Conservation (phyloP, 2,888 invertebrate species). For the Sinodicranocentrus sp. region DNA sequence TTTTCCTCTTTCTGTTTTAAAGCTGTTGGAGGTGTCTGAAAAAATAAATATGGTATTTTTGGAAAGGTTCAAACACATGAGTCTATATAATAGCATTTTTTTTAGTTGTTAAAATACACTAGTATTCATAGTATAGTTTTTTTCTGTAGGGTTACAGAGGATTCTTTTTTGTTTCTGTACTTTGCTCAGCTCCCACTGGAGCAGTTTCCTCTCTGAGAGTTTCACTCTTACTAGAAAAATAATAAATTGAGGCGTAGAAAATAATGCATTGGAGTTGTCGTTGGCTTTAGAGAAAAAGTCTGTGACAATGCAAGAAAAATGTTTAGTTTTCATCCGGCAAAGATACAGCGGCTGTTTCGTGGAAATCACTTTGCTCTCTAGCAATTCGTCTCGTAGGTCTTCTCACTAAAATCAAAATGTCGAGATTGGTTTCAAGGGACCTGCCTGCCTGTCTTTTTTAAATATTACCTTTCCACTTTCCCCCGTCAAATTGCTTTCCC, state of each 20-base stretch:
- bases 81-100: too few species aligned
- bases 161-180: too few species aligned
- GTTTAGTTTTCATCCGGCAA: background rate
- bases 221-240: too few species aligned
- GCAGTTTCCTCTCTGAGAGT: background rate
- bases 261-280: too few species aligned
- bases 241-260: too few species aligned
- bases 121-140: too few species aligned
- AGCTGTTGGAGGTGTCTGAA: too few species aligned
- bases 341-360: conserved; percentile 4
- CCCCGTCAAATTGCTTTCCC: background rate
- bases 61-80: too few species aligned
- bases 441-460: background rate
- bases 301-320: background rate
- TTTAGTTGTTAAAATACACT: too few species aligned
- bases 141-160: too few species aligned
- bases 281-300: background rate
- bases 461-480: conserved; percentile 5
- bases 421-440: conserved; percentile 31
- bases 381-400: conserved; percentile 6
- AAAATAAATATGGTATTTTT: too few species aligned
- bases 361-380: conserved; percentile 3
- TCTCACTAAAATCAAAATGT: conserved; percentile 16
- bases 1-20: conserved; percentile 3
- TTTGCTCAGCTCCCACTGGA: conserved; percentile 3